These are phyloP conservation scores for Phortica okadai DNA, from an alignment of 2,888 invertebrate genomes.

Conservation along the genomic window DNA sequence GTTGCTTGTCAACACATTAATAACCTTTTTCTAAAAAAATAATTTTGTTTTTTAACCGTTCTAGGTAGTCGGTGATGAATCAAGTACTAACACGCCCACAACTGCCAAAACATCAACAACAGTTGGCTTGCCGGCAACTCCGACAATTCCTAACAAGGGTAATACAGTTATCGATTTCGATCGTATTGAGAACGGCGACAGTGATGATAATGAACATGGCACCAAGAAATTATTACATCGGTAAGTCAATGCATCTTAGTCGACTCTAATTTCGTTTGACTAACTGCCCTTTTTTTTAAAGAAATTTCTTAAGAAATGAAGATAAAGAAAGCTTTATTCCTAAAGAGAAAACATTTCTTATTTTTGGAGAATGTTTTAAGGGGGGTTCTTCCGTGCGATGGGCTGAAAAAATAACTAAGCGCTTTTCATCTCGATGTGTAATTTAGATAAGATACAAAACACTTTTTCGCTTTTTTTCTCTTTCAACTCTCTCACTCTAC, in stretches of 20 bases:
- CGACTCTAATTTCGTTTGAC: no score
- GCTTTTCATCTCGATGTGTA: not conserved
- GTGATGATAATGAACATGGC: conserved; percentile 64
- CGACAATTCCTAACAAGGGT: conserved; percentile 54
- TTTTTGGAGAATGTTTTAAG: no score
- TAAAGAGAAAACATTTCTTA: no score
- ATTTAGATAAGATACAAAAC: not conserved
- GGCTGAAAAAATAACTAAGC: no score
- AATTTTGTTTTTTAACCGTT: not conserved
- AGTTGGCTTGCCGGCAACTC: conserved; percentile 1
- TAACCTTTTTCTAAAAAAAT: not conserved
- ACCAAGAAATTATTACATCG: conserved; percentile 58
- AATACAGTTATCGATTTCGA: conserved; percentile 55
- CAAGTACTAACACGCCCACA: conserved; percentile 41
- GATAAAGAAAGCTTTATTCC: no score
- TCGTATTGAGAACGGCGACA: conserved; percentile 53
- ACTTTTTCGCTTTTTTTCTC: not conserved
- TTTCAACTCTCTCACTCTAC: not conserved
- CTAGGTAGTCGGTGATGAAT: conserved; percentile 31
- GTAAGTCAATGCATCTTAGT: conserved; percentile 47
- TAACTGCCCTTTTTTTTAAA: no score
- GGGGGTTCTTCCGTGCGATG: no score
- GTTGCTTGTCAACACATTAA: no score
- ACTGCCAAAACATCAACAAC: conserved; percentile 46
- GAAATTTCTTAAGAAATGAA: no score